Evolutionary conservation across 2,113 vertebrate species (phyloP).

Genomic region (Centropus bengalensis): DNA sequence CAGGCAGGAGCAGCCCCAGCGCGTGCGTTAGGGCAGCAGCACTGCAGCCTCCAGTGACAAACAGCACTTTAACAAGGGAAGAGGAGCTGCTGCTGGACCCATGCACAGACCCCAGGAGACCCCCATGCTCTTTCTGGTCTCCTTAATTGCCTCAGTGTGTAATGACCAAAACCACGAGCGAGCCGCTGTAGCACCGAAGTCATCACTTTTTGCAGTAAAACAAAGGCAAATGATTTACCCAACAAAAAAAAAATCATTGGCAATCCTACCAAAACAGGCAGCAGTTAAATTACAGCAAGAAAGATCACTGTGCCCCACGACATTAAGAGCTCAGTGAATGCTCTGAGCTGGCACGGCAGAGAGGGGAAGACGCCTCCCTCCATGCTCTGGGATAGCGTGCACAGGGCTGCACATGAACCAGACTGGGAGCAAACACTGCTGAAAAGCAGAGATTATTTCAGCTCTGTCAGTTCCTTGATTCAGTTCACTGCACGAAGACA

Average conservation of each 20-base stretch:
- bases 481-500: background rate
- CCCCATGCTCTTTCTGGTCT: background rate
- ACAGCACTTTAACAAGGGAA: background rate
- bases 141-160: background rate
- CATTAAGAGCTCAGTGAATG: background rate
- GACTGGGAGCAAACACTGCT: background rate
- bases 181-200: background rate
- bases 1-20: background rate
- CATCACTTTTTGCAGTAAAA: background rate
- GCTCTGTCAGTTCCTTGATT: background rate
- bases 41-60: fast-evolving
- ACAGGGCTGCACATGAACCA: background rate
- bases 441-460: background rate
- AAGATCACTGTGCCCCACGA: background rate
- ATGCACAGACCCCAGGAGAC: background rate
- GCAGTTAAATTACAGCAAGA: background rate
- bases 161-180: background rate
- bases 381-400: background rate
- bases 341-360: background rate
- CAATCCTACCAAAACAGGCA: background rate
- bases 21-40: background rate
- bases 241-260: background rate
- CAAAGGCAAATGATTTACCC: background rate
- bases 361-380: background rate
- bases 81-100: background rate